These are phyloP conservation scores for Hoplias malabaricus DNA, from an alignment of 2,113 vertebrate genomes.

Conservation along the genomic window DNA sequence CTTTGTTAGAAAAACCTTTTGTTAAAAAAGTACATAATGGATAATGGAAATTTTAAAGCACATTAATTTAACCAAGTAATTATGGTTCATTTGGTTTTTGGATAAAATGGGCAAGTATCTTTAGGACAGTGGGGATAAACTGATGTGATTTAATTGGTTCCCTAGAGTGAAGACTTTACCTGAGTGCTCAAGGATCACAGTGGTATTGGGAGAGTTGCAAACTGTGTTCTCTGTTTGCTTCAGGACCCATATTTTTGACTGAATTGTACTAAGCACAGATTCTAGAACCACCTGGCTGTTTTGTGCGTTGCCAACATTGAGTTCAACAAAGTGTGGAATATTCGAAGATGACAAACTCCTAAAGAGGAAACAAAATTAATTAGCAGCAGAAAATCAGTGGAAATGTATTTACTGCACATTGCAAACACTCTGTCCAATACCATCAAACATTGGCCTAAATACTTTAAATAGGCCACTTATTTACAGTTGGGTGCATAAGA, in stretches of 20 bases:
- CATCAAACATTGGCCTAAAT: no score
- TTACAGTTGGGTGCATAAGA: no score
- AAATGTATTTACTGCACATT: not conserved
- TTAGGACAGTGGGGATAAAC: no score
- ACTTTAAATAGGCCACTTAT: no score
- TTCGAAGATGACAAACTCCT: not conserved
- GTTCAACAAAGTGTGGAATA: not conserved
- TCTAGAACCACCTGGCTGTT: not conserved
- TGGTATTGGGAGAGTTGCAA: slow-evolving; percentile 27
- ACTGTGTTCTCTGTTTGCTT: slow-evolving; percentile 7
- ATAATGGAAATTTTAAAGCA: no score
- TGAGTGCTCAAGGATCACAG: slow-evolving; percentile 21
- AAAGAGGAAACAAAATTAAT: not conserved
- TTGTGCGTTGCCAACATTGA: not conserved
- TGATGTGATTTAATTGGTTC: not conserved
- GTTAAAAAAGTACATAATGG: no score
- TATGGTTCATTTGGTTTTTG: no score
- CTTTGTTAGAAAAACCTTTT: no score
- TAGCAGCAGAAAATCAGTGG: not conserved
- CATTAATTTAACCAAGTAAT: no score
- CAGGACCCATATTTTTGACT: slow-evolving; percentile 39
- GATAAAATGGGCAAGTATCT: no score
- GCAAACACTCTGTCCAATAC: no score
- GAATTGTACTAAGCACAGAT: not conserved
- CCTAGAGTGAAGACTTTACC: slow-evolving; percentile 27